Conservation (phyloP, 1,140 invertebrate species). For the Muscidifurax raptorellus region DNA sequence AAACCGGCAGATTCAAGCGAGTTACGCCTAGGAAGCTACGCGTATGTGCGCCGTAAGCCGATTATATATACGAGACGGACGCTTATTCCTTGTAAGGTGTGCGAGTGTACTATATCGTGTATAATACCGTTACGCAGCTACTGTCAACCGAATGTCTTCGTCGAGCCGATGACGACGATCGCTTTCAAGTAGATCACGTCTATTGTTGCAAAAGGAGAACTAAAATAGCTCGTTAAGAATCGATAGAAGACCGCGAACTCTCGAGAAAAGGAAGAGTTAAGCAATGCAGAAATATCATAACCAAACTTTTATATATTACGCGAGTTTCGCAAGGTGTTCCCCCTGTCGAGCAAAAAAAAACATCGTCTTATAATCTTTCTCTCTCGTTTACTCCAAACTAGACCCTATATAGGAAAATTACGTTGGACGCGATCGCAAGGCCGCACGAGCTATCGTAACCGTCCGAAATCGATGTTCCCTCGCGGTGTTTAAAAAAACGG, state of each 20-base stretch:
- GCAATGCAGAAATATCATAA: not conserved
- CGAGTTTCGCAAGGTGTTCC: not conserved
- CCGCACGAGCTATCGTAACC: too few relatives aligned
- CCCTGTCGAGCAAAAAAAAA: not conserved
- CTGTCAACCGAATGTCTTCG: not conserved
- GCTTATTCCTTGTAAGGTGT: conserved; percentile 48
- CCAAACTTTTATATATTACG: not conserved
- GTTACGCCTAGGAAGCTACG: not conserved
- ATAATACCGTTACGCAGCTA: not conserved
- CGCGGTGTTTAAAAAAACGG: too few relatives aligned
- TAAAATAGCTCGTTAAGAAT: too few relatives aligned
- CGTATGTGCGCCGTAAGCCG: not conserved
- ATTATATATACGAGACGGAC: not conserved
- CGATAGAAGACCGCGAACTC: not conserved
- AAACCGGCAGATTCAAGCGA: not conserved
- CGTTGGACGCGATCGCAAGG: too few relatives aligned
- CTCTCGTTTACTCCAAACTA: not conserved
- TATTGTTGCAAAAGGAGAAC: too few relatives aligned
- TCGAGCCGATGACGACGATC: too few relatives aligned
- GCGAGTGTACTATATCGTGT: conserved; percentile 22
- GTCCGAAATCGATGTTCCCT: too few relatives aligned
- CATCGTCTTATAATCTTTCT: not conserved
- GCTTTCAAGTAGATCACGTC: too few relatives aligned
- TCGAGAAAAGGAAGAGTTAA: not conserved
- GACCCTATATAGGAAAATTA: too few relatives aligned